Base-by-base conservation (phyloP, 2,113 vertebrate genomes). In the Melanerpes aurifrons region DNA sequence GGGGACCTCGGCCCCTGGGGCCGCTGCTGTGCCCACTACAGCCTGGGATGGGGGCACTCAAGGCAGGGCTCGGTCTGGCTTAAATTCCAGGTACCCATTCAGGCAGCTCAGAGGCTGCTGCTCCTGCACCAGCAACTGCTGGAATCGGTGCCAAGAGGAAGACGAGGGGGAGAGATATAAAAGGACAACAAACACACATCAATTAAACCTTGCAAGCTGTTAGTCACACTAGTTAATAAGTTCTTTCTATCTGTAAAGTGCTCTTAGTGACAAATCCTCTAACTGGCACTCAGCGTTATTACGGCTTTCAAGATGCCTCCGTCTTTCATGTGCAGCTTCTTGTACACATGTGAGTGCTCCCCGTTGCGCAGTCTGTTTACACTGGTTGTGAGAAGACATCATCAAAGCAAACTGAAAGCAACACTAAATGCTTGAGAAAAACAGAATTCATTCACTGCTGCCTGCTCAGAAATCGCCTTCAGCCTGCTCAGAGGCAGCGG, bases 121-220 rank as follows among this genome's bases (percentile, higher is more conserved):
- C 87, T 72, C 40, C 22, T 71, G 66, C 50, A 22, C 87, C 90
- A 88, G 83, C 71, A 92, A 90, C 90, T 79, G 86, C 86, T 92
- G 86, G 92, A 91, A 81, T 47, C 15, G 0, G 84, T 88, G 92
- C 95, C 95, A 94, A 90, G 87, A 92, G 87, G 94, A 96, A 95
- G 92, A 94, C 43, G 15, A 93, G 81, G 89, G 74, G 83, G 91
- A 93, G 86, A 94, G 92, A 96, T 90, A 87, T 62, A 93, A 94
- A 95, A 95, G 93, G 94, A 94, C 95, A 96, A 96, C 92, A 95
- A 96, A 94, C 89, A 93, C 82, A 57, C 87, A 92, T 94, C 91
- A 95, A 92, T 96, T 95, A 96, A 96, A 94, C 93, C 95, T 94
- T 82, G 94, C 95, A 91, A 96, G 95, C 94, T 96, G 95, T 95